These are phyloP conservation scores for Aplysia californica DNA, from an alignment of 1,140 invertebrate genomes.

Conservation along the genomic window DNA sequence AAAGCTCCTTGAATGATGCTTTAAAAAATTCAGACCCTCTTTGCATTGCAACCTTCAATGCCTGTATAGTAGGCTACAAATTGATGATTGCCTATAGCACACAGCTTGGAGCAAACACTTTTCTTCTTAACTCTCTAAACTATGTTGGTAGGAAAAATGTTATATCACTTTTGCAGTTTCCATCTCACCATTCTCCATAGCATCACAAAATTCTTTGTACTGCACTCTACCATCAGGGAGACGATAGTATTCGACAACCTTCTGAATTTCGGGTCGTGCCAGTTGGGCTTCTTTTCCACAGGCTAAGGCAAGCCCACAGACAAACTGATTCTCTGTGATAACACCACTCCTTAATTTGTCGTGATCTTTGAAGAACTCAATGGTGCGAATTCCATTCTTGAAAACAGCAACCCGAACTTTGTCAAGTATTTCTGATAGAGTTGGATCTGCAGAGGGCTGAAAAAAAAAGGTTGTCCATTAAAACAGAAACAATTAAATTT, in stretches of 20 bases:
- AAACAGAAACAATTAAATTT: too few species aligned
- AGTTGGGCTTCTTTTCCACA: conserved; percentile 66
- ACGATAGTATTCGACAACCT: conserved; percentile 64
- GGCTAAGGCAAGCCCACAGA: conserved; percentile 61
- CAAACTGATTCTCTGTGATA: conserved; percentile 67
- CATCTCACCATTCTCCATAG: conserved; percentile 69
- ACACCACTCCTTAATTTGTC: conserved; percentile 65
- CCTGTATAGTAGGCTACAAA: too few species aligned
- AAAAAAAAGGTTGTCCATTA: conserved; percentile 13
- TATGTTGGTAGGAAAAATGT: too few species aligned
- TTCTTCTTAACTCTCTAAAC: too few species aligned
- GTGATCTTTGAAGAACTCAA: conserved; percentile 68
- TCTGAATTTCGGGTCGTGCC: conserved; percentile 59
- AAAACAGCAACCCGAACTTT: conserved; percentile 63
- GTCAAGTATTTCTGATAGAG: conserved; percentile 65
- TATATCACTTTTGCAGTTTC: too few species aligned
- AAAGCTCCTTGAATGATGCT: too few species aligned
- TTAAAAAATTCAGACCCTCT: too few species aligned
- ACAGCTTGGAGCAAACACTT: too few species aligned
- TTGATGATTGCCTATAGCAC: too few species aligned
- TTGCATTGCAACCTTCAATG: too few species aligned
- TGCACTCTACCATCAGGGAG: conserved; percentile 60
- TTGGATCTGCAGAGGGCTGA: conserved; percentile 52
- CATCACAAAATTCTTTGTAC: conserved; percentile 67
- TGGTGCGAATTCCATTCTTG: conserved; percentile 65